phyloP scores from a whole-genome alignment of 1,140 invertebrate species.

The Druon quercuslanigerum region DNA sequence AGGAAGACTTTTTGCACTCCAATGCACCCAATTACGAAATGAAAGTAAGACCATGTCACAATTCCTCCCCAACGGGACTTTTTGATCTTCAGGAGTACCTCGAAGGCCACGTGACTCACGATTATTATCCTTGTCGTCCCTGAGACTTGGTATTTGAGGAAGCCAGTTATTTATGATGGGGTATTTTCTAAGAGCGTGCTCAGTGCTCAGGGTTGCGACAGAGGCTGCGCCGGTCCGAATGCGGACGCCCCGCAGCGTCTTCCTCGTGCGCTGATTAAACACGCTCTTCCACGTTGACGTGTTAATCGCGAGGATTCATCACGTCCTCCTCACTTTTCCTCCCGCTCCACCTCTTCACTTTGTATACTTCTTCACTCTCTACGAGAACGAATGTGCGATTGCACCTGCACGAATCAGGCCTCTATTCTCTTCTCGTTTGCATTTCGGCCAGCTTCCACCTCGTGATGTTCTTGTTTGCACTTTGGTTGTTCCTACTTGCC shows the following conservation, averaged over 20 bases:
- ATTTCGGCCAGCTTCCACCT: not conserved
- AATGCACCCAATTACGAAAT: no score
- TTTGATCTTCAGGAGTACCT: conserved; percentile 32
- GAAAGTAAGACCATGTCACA: no score
- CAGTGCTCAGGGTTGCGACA: conserved; percentile 57
- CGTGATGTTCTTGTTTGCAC: not conserved
- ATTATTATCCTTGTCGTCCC: conserved; percentile 66
- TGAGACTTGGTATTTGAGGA: conserved; percentile 52
- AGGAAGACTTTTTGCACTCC: no score
- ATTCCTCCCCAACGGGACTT: no score
- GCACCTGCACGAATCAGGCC: not conserved
- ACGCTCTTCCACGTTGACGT: conserved; percentile 69
- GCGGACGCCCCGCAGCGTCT: conserved; percentile 68
- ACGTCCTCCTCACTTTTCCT: conserved; percentile 54
- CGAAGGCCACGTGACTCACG: conserved; percentile 62
- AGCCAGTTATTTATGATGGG: conserved; percentile 66
- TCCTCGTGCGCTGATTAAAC: conserved; percentile 69
- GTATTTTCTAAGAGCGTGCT: conserved; percentile 47
- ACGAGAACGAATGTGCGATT: conserved; percentile 42
- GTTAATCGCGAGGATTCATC: conserved; percentile 70
- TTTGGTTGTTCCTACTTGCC: not conserved
- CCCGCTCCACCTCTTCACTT: conserved; percentile 37
- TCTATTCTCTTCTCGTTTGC: not conserved
- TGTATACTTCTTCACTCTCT: conserved; percentile 41
- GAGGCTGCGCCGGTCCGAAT: conserved; percentile 54